Evolutionary conservation across 2,113 vertebrate species (phyloP), one percentile per base, ranked within the genome.

Genomic region (Fulica atra): DNA sequence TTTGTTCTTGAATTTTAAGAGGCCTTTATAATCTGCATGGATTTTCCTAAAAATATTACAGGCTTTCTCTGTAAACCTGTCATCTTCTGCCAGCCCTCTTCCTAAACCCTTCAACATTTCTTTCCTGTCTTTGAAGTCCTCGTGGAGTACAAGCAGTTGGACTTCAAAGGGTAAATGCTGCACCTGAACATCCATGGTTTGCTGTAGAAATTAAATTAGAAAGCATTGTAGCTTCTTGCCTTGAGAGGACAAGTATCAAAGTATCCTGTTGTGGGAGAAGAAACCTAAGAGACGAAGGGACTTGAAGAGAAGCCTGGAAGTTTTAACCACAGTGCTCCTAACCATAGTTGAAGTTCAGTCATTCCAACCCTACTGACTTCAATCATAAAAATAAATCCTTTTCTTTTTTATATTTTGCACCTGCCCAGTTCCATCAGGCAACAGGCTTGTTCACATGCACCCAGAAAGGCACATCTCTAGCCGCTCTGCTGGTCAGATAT

Each of bases 91-190:
- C 76, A 95, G n/a, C 42, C 31, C 13, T 81, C 16, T 64, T 92
- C 80, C 80, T 90, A 90, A 93, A 92, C 19, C 29, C 69, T 87
- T 89, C 85, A 92, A 60, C 33, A 29, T 15, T 68, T 78, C 64
- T 84, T 93, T 90, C 76, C 88, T 91, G 56, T 71, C 86, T 96
- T 96, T 97, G 92, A 95, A 94, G 90, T 77, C 60, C 42, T 77
- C 4, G 6, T 72, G 69, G 56, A 94, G 18, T 86, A 88, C 42
- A 56, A 61, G 60, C 18, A 88, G 48, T 90, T 81, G 82, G 38
- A 94, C 86, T 96, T 93, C 95, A 95, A 95, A 97, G 92, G 74
- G 38, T 51, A 89, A 89, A 92, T 56, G 9, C 59, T 86, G 68
- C 60, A 91, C 33, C 79, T 93, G 86, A 94, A 86, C 29, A 51